A percentile compares a stretch with the other conserved stretches of the same genome.
Evolutionary conservation across 2,888 invertebrate species (phyloP).

Genomic region (Acronicta leporina): DNA sequence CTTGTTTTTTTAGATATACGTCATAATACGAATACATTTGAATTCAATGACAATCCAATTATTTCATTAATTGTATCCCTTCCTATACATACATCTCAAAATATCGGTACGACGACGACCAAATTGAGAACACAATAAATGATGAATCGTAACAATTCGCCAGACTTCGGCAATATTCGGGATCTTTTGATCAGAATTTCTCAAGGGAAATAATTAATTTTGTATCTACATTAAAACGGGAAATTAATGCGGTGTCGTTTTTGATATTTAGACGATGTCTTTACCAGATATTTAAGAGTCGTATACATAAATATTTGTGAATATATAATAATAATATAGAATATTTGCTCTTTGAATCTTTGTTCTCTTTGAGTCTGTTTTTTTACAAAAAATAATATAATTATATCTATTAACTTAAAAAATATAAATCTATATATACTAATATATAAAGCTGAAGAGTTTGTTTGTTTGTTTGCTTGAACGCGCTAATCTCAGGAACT

Average conservation of each 20-base stretch:
- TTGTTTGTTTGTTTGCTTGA: too few species aligned
- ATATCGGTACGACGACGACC: conserved; percentile 5
- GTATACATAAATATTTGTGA: not conserved
- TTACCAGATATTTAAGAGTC: conserved; percentile 13
- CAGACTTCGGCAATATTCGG: conserved; percentile 27
- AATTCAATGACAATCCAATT: not conserved
- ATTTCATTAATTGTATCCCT: not conserved
- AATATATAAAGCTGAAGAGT: too few species aligned
- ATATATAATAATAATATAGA: too few species aligned
- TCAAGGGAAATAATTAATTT: conserved; percentile 51
- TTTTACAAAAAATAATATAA: too few species aligned
- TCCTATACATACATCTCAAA: not conserved
- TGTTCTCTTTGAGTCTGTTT: too few species aligned
- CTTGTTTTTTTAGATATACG: too few species aligned
- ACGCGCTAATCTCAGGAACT: too few species aligned
- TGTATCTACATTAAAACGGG: conserved; percentile 45
- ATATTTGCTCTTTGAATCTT: too few species aligned
- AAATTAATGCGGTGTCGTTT: conserved; percentile 46
- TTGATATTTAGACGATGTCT: conserved; percentile 23
- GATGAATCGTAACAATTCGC: conserved; percentile 13
- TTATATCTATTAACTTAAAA: too few species aligned
- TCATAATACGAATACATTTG: too few species aligned
- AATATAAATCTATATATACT: too few species aligned
- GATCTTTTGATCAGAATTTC: conserved; percentile 43
- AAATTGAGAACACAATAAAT: conserved; percentile 22